Percentiles rank a stretch among this genome's conserved stretches.
These are phyloP conservation scores for Isichthys henryi DNA, from an alignment of 2,113 vertebrate genomes.

Conservation along the genomic window DNA sequence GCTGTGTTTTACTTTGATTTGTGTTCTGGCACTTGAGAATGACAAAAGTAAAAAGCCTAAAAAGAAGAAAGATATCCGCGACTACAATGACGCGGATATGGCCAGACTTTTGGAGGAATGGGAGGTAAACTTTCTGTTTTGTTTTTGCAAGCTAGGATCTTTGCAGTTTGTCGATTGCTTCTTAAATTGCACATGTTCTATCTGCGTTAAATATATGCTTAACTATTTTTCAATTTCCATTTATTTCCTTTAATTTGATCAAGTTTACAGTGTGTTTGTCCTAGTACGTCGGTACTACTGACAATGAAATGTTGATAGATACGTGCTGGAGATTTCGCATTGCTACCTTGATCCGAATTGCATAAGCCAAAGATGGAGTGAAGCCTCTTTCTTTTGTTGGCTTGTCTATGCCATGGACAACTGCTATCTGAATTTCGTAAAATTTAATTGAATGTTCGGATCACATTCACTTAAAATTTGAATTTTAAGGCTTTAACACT, in stretches of 20 bases:
- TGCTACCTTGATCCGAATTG: background rate
- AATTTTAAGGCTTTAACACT: background rate
- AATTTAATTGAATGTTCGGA: background rate
- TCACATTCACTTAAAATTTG: background rate
- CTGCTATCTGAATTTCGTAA: background rate
- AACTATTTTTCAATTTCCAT: background rate
- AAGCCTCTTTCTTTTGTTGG: background rate
- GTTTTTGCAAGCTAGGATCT: background rate
- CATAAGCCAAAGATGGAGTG: background rate
- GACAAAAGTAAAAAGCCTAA: constrained; percentile 43
- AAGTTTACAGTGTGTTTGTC: background rate
- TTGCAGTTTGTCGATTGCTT: background rate
- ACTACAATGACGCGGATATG: constrained; percentile 97
- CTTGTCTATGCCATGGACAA: background rate
- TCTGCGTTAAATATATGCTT: background rate
- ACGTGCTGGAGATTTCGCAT: background rate
- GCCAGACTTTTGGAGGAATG: constrained; percentile 89
- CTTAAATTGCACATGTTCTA: background rate
- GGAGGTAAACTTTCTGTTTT: constrained; percentile 65
- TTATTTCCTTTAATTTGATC: background rate
- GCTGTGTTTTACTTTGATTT: constrained; percentile 39
- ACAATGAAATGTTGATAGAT: background rate
- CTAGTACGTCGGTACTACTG: background rate
- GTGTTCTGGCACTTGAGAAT: constrained; percentile 32
- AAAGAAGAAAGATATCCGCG: constrained; percentile 89